These are phyloP conservation scores for Orcinus orca DNA, from an alignment of 2,113 vertebrate genomes.

Conservation along the genomic window DNA sequence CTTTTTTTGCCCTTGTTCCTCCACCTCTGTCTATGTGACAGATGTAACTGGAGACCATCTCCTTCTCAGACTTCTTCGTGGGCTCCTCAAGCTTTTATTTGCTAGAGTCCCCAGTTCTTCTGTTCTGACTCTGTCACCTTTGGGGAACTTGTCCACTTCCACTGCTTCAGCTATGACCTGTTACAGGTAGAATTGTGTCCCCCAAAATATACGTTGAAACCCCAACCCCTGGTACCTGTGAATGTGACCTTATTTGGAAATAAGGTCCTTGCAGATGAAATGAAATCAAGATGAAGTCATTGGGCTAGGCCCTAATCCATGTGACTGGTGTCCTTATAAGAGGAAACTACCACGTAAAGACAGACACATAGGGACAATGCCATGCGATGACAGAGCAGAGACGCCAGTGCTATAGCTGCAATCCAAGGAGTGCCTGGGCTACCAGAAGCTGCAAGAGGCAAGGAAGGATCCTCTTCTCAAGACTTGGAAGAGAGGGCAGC, in stretches of 20 bases:
- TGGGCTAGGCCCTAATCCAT: background rate
- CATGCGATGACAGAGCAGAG: background rate
- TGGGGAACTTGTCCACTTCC: background rate
- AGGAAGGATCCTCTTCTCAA: background rate
- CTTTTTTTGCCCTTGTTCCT: background rate
- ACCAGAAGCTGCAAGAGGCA: background rate
- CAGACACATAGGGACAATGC: background rate
- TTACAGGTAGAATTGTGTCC: background rate
- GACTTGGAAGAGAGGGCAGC: background rate
- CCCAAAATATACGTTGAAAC: background rate
- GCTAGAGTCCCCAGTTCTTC: background rate
- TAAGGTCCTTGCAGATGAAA: background rate
- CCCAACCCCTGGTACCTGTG: background rate
- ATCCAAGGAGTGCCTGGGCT: background rate
- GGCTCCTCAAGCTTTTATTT: background rate
- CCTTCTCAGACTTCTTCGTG: background rate
- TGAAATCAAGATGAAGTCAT: background rate
- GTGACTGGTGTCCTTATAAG: background rate
- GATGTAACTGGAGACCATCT: background rate
- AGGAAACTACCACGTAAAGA: background rate
- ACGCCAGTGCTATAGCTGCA: background rate
- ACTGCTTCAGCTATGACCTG: background rate
- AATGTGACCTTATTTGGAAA: conserved; percentile 1
- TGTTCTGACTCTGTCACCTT: background rate
- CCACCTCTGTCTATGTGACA: background rate